Conservation (phyloP, 2,797 vertebrate species). For the Protosalanx chinensis region DNA sequence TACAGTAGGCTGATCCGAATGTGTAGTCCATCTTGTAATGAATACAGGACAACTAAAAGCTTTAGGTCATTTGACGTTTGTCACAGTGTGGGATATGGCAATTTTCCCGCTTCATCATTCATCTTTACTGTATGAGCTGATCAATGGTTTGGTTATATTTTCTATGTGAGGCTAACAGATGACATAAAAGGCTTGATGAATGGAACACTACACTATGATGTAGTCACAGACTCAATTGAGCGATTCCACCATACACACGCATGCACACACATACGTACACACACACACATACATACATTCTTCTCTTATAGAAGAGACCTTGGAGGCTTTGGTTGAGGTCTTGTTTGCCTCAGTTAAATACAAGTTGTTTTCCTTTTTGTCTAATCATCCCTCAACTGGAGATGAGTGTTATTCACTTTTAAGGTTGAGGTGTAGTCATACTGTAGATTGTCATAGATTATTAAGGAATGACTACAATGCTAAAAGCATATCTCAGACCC, state of each 20-base stretch:
- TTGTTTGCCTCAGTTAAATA: slow-evolving; percentile 55
- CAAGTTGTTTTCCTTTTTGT: slow-evolving; percentile 52
- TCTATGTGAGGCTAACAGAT: not conserved
- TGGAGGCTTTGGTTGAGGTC: slow-evolving; percentile 49
- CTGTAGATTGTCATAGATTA: slow-evolving; percentile 25
- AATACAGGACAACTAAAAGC: slow-evolving; percentile 7
- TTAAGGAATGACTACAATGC: slow-evolving; percentile 1
- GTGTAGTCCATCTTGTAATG: not conserved
- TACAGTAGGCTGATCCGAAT: not conserved
- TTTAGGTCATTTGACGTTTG: slow-evolving; percentile 12
- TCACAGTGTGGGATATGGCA: not conserved
- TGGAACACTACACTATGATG: not conserved
- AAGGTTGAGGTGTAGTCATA: slow-evolving; percentile 28
- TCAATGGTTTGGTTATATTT: not conserved
- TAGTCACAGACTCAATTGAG: not conserved
- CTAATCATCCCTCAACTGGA: slow-evolving; percentile 56
- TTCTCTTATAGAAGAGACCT: slow-evolving; percentile 41
- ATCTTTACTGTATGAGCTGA: not conserved
- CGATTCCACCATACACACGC: not conserved
- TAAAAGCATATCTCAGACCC: slow-evolving; percentile 34
- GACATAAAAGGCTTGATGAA: not conserved
- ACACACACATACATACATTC: slow-evolving; percentile 25
- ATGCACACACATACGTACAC: slow-evolving; percentile 14
- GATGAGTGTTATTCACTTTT: slow-evolving; percentile 39
- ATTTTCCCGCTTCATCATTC: slow-evolving; percentile 3